Evolutionary conservation across 1,140 invertebrate genomes (phyloP).

Genomic region (Trissolcus basalis): DNA sequence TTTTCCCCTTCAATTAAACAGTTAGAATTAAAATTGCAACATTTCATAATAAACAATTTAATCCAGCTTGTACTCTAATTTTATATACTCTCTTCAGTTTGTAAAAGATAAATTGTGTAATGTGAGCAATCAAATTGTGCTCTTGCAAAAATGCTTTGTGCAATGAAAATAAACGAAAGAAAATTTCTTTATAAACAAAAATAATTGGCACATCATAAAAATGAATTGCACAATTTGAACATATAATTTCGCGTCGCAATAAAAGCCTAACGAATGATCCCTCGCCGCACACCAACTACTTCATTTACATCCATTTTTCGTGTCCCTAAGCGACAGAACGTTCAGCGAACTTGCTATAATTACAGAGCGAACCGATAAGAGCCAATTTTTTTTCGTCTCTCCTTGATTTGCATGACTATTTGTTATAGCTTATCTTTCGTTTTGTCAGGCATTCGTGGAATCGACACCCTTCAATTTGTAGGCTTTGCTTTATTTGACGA

Average conservation of each 20-base stretch:
- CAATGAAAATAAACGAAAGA: too few relatives aligned
- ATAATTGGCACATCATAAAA: too few relatives aligned
- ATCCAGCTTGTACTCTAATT: too few relatives aligned
- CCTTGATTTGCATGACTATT: constrained; percentile 38
- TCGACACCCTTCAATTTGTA: constrained; percentile 46
- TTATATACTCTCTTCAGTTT: too few relatives aligned
- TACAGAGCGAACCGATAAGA: constrained; percentile 27
- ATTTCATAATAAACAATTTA: too few relatives aligned
- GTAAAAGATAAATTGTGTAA: too few relatives aligned
- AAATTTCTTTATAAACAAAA: too few relatives aligned
- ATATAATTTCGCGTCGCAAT: not conserved
- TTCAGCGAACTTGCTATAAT: constrained; percentile 12
- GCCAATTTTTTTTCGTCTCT: not conserved
- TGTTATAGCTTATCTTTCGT: constrained; percentile 5
- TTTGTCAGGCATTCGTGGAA: constrained; percentile 21
- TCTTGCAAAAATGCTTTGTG: too few relatives aligned
- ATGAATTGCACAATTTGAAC: too few relatives aligned
- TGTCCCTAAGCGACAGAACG: constrained; percentile 5
- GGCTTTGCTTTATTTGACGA: constrained; percentile 27
- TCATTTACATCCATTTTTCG: constrained; percentile 21
- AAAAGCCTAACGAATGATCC: not conserved
- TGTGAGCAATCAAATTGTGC: too few relatives aligned
- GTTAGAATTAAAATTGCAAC: too few relatives aligned
- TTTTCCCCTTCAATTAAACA: too few relatives aligned
- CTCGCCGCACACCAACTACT: constrained; percentile 4